phyloP scores from a whole-genome alignment of 2,113 vertebrate species.

The Gulo gulo region DNA sequence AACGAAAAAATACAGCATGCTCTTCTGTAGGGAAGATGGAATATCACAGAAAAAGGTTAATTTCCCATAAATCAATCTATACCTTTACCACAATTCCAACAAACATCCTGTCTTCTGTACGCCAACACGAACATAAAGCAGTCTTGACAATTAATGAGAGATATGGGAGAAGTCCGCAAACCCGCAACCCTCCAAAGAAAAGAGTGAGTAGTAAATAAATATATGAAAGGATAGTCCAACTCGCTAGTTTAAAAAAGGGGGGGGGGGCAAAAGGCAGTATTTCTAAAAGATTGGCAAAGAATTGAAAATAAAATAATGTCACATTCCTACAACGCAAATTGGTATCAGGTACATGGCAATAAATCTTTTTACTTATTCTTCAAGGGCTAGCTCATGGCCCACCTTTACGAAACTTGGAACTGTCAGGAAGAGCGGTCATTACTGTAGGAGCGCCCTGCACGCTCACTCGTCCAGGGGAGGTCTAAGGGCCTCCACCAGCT shows the following conservation, averaged over 20 bases:
- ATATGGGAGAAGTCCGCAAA: background rate
- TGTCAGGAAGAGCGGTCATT: background rate
- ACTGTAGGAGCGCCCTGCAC: fast-evolving
- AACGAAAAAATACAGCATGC: conserved; percentile 17
- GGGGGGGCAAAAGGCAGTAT: background rate
- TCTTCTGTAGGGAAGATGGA: background rate
- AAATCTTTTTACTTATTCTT: background rate
- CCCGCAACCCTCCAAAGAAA: conserved; percentile 4
- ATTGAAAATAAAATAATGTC: conserved; percentile 18
- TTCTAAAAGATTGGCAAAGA: conserved; percentile 19
- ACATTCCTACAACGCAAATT: background rate
- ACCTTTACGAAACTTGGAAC: background rate
- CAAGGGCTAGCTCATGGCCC: background rate
- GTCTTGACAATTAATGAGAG: conserved; percentile 42
- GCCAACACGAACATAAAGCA: conserved; percentile 30
- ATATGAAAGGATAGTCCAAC: background rate
- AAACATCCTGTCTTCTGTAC: conserved; percentile 27
- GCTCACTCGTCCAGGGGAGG: background rate
- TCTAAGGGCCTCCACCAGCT: background rate
- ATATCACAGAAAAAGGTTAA: conserved; percentile 35
- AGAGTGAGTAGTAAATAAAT: conserved; percentile 10
- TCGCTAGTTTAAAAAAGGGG: background rate
- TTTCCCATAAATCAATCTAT: conserved; percentile 44
- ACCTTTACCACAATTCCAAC: conserved; percentile 28
- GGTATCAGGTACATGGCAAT: background rate